phyloP scores from a whole-genome alignment of 2,888 invertebrate genomes.

The Baronia brevicornis region DNA sequence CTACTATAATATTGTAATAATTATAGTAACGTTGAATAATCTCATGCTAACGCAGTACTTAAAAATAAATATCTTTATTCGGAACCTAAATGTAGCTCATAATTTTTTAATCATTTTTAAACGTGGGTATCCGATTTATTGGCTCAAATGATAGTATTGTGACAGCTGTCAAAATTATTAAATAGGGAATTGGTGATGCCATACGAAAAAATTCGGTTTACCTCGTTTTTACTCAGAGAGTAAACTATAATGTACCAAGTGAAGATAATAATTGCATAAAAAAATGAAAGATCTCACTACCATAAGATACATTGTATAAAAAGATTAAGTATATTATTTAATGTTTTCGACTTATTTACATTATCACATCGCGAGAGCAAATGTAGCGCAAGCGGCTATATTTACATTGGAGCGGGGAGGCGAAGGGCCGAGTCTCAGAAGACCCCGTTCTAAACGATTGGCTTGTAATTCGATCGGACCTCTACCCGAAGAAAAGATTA shows the following conservation, averaged over 20 bases:
- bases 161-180: no score
- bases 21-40: conserved; percentile 38
- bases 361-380: conserved; percentile 51
- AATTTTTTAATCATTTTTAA: background rate
- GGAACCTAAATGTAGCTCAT: conserved; percentile 19
- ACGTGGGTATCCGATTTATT: no score
- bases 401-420: conserved; percentile 1
- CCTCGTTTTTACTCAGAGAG: no score
- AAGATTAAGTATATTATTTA: conserved; percentile 44
- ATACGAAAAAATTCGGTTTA: no score
- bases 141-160: no score
- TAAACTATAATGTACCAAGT: no score
- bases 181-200: no score
- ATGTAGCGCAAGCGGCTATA: conserved; percentile 26
- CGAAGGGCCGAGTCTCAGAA: background rate
- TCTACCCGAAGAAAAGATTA: background rate
- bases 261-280: no score
- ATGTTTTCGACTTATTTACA: conserved; percentile 48
- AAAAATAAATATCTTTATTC: conserved; percentile 24
- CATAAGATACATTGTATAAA: conserved; percentile 46
- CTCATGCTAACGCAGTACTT: conserved; percentile 32
- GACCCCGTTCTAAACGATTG: background rate
- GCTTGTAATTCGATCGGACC: background rate
- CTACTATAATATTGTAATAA: conserved; percentile 28
- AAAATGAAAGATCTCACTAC: conserved; percentile 21